Base-by-base conservation (phyloP, 2,888 invertebrate species). In the Eristalis intricaria region DNA sequence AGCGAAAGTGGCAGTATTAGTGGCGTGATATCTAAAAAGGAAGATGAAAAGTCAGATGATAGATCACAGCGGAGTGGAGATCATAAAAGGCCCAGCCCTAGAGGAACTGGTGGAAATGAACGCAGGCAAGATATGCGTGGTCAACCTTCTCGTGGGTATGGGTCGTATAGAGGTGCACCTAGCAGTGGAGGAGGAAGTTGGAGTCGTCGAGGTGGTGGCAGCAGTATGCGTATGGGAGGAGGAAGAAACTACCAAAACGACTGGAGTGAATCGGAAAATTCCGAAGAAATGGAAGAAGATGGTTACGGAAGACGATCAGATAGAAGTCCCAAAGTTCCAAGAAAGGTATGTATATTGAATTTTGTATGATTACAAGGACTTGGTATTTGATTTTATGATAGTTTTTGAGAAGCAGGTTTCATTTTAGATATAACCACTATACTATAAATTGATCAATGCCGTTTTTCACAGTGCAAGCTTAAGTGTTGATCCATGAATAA, bases 221-320 rank as follows among this genome's bases (percentile, higher is more conserved):
- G 94, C 61, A 89, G 90, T 40, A 91, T 90, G 75, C 89, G 89
- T 32, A 89, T 89, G 35, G 89, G 90, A 0, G 90, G 89, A 89
- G 93, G 87, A 4, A 90, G 91, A 80, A 93, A 89, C 86, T 93
- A 93, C 66, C 93, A 94, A 56, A 90, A 90, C 19, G 94, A 94
- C 32, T 94, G 94, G 90, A 94, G 93, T 60, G 94, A 94, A 68
- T 96, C 96, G 15, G 97, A 97, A 91, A 91, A 92, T 60, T 96
- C 96, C 0, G 97, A 97, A 90, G 95, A 95, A 50, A 96, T 96
- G 26, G 95, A 95, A 2, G 97, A 97, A 86, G 96, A 96, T 89
- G 94, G 95, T 29, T 95, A 90, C 89, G 93, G 91, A 92, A 95
- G 94, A 91, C 94, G 93, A 92, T 93, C 92, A 89, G 95, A 94